Evolutionary conservation across 2,888 invertebrate genomes (phyloP), one percentile per base, ranked within the genome.

Genomic region (Agrotis exclamationis): DNA sequence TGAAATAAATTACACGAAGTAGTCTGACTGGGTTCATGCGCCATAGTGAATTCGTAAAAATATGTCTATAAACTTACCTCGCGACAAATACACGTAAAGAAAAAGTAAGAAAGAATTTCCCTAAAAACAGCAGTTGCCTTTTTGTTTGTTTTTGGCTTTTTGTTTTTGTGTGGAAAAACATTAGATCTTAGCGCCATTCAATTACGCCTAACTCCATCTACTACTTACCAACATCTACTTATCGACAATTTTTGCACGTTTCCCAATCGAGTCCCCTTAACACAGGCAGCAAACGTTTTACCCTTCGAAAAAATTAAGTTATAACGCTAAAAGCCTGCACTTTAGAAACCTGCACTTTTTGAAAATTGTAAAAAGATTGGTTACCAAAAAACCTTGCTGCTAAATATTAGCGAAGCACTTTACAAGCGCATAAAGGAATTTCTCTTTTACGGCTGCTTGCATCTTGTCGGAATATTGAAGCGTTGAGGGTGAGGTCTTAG

Each of bases 401-500:
- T 86, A 86, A 87, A 89, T 89, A 90, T 90, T 89, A 88, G 88
- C 85, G 76, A 76, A 87, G 88, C 88, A 86, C 85, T 88, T 78
- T 81, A 83, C 83, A 82, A 85, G 79, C 76, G 87, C 89, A 90
- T 91, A 89, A 90, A 91, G 88, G 87, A 86, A 91, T 90, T 87
- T 86, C 86, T 83, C 86, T 86, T 87, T 85, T 86, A 88, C 87
- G 83, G 87, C 82, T 87, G 84, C 86, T 86, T 88, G 89, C 90
- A 88, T 90, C 90, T 89, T 87, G 90, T 89, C 88, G 90, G 91
- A 92, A 93, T 92, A 93, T 92, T 92, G 91, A 92, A 93, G 90
- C 88, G 83, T 74, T 62, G 70, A 63, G 70, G 74, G 70, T 77
- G 50, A n/a, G 84, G 85, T 53, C 18, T n/a, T 24, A 82, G n/a